Conservation (phyloP, 2,113 vertebrate species). For the Galbula dea region DNA sequence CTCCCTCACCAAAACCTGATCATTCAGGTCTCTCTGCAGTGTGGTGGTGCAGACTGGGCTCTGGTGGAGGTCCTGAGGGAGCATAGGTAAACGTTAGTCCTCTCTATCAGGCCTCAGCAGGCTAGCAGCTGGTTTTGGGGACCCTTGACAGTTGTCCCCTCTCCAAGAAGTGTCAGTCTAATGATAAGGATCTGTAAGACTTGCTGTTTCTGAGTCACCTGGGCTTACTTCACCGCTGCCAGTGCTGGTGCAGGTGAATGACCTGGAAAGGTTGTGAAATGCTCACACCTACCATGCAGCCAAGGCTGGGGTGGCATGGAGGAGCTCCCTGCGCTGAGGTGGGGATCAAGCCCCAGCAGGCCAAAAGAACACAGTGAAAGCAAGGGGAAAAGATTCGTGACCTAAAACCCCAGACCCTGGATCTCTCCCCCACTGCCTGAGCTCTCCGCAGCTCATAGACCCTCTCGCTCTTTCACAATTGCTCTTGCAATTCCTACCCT, state of each 20-base stretch:
- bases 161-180: background rate
- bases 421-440: no score
- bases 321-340: background rate
- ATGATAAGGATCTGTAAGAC: background rate
- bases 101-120: background rate
- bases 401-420: no score
- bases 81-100: fast-evolving
- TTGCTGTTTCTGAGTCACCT: background rate
- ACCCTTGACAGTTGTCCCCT: fast-evolving
- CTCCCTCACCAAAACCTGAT: background rate
- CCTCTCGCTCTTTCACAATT: no score
- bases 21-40: fast-evolving
- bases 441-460: no score
- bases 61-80: background rate
- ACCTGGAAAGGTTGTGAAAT: constrained; percentile 30
- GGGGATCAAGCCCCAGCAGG: fast-evolving
- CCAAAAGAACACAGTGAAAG: no score
- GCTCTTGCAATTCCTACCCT: fast-evolving
- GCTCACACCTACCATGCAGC: background rate
- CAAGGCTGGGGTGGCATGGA: background rate
- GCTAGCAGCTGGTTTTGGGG: background rate
- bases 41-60: background rate
- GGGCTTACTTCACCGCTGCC: background rate
- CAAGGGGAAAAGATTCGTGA: no score
- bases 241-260: background rate